Percentiles rank a stretch among this genome's conserved stretches.
Conservation (phyloP, 2,888 invertebrate species). For the Drosophila peninsularis region DNA sequence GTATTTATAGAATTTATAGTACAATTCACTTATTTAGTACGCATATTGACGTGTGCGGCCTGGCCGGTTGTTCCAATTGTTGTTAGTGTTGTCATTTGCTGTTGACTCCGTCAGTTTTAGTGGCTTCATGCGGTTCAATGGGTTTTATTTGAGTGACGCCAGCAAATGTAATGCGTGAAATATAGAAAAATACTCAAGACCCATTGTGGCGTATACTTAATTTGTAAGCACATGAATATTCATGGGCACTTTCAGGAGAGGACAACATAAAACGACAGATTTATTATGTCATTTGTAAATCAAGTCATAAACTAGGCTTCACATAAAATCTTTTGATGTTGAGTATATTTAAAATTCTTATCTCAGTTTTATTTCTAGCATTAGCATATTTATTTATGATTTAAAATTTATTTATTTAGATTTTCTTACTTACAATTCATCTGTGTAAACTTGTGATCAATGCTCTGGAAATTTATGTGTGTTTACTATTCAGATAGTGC, state of each 20-base stretch:
- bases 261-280: not conserved
- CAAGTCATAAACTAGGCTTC: not conserved
- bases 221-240: slow-evolving; percentile 23
- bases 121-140: slow-evolving; percentile 68
- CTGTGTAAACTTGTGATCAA: not conserved
- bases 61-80: slow-evolving; percentile 33
- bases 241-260: slow-evolving; percentile 11
- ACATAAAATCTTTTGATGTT: not conserved
- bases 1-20: slow-evolving; percentile 51
- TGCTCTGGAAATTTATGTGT: not conserved
- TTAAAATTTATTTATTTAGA: not conserved
- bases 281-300: slow-evolving; percentile 1
- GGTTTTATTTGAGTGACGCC: slow-evolving; percentile 48
- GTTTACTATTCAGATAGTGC: no score
- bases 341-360: not conserved
- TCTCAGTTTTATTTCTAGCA: not conserved
- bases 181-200: not conserved
- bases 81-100: slow-evolving; percentile 12
- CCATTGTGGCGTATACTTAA: slow-evolving; percentile 12
- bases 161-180: slow-evolving; percentile 29
- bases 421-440: not conserved
- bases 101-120: slow-evolving; percentile 67
- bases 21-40: slow-evolving; percentile 51
- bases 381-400: not conserved
- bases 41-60: slow-evolving; percentile 64